Evolutionary conservation across 2,113 vertebrate genomes (phyloP).

Genomic region (Pterocles burchelli): DNA sequence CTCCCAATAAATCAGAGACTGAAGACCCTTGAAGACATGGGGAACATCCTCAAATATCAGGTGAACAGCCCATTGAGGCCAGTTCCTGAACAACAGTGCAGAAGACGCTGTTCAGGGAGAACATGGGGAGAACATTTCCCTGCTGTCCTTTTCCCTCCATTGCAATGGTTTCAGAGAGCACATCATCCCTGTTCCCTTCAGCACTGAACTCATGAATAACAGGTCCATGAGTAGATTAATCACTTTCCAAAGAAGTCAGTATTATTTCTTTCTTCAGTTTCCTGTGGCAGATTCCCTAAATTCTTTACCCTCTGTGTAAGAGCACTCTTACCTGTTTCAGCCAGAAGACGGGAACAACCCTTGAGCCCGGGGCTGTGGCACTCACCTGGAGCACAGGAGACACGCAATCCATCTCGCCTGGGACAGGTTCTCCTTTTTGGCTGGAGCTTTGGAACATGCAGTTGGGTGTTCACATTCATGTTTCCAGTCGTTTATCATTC

Average conservation of each 20-base stretch:
- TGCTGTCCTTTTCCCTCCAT: not conserved
- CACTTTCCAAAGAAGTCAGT: not conserved
- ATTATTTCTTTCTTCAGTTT: not conserved
- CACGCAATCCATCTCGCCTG: not conserved
- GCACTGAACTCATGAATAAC: not conserved
- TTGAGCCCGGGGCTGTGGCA: not conserved
- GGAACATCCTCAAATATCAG: not conserved
- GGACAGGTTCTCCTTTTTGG: not conserved
- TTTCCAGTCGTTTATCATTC: not conserved
- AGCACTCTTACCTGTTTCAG: not conserved
- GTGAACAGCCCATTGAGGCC: rapidly evolving
- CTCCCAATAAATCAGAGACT: not conserved
- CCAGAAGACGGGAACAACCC: not conserved
- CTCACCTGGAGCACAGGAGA: not conserved
- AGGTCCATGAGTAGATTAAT: not conserved
- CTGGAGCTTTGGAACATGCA: not conserved
- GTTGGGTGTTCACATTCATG: not conserved
- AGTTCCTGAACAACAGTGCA: not conserved
- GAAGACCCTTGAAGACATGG: not conserved
- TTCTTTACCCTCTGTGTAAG: not conserved
- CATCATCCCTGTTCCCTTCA: not conserved
- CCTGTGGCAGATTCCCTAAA: not conserved
- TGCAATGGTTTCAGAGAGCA: not conserved
- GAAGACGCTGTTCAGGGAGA: not conserved
- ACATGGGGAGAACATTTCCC: rapidly evolving